These are phyloP conservation scores for Hoplostethus mediterraneus DNA, from an alignment of 2,797 vertebrate species.

Conservation along the genomic window DNA sequence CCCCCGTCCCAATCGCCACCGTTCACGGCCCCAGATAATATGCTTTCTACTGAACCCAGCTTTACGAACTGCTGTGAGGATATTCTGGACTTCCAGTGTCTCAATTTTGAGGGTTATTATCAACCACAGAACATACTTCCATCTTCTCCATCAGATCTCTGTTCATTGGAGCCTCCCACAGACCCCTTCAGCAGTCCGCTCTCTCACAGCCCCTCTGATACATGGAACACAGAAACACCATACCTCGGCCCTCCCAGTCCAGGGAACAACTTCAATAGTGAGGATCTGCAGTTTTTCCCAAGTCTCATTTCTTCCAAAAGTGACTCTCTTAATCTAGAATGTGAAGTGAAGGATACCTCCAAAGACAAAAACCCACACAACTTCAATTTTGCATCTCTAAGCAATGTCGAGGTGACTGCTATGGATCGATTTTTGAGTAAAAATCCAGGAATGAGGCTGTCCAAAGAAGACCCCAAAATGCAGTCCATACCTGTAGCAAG, in stretches of 20 bases:
- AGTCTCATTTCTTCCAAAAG: slow-evolving; percentile 78
- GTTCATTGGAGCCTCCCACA: slow-evolving; percentile 82
- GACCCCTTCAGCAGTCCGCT: slow-evolving; percentile 87
- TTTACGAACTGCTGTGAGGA: slow-evolving; percentile 86
- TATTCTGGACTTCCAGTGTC: slow-evolving; percentile 86
- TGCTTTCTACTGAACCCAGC: slow-evolving; percentile 80
- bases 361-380: slow-evolving; percentile 71
- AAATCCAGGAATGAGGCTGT: slow-evolving; percentile 61
- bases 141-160: slow-evolving; percentile 83
- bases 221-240: slow-evolving; percentile 84
- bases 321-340: slow-evolving; percentile 73
- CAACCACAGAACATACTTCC: slow-evolving; percentile 84
- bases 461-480: slow-evolving; percentile 73
- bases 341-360: slow-evolving; percentile 66
- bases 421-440: slow-evolving; percentile 72
- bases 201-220: slow-evolving; percentile 85
- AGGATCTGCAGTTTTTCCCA: slow-evolving; percentile 84
- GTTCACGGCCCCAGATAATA: slow-evolving; percentile 77
- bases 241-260: slow-evolving; percentile 87
- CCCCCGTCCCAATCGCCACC: slow-evolving; percentile 80
- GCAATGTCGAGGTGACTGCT: slow-evolving; percentile 61
- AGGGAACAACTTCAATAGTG: slow-evolving; percentile 81
- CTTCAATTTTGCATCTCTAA: slow-evolving; percentile 63
- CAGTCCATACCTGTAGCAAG: slow-evolving; percentile 43
- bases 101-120: slow-evolving; percentile 86